phyloP scores from a whole-genome alignment of 35 echinoderm and acorn worm genomes.

The Patiria miniata region DNA sequence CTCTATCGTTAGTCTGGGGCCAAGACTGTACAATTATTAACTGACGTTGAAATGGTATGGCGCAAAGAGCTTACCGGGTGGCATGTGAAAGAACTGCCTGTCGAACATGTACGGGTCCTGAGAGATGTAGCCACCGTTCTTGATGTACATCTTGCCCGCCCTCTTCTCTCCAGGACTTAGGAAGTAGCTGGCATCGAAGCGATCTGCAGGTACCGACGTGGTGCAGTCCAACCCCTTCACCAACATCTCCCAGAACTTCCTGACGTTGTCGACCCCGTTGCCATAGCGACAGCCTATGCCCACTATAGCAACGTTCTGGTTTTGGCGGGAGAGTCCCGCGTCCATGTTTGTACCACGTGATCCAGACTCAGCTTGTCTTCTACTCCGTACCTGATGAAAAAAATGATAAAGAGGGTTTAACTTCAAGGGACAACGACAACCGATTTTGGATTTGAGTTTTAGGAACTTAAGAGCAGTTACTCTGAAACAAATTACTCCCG shows the following conservation, averaged over 20 bases:
- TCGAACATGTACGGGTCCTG: constrained; percentile 64
- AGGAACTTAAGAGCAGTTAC: no score
- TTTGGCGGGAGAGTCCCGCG: neutral
- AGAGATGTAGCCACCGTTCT: constrained; percentile 46
- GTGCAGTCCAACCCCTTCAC: constrained; percentile 50
- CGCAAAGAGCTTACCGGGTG: constrained; percentile 72
- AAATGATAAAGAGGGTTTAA: neutral
- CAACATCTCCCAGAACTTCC: constrained; percentile 68
- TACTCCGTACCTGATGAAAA: neutral
- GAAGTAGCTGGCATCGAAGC: constrained; percentile 48
- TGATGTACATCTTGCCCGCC: constrained; percentile 65
- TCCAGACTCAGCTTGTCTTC: neutral
- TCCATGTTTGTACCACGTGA: neutral
- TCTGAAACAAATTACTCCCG: no score
- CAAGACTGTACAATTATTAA: no score
- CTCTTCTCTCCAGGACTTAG: constrained; percentile 46
- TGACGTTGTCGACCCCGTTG: constrained; percentile 38
- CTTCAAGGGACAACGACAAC: no score
- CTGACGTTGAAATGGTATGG: no score
- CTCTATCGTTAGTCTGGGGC: no score
- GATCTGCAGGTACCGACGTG: constrained; percentile 36
- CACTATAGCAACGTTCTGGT: constrained; percentile 65
- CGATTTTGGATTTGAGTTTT: no score
- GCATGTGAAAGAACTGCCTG: constrained; percentile 76
- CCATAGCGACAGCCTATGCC: constrained; percentile 79